Base-by-base conservation (phyloP, 2,113 vertebrate genomes). In the Lutjanus erythropterus region DNA sequence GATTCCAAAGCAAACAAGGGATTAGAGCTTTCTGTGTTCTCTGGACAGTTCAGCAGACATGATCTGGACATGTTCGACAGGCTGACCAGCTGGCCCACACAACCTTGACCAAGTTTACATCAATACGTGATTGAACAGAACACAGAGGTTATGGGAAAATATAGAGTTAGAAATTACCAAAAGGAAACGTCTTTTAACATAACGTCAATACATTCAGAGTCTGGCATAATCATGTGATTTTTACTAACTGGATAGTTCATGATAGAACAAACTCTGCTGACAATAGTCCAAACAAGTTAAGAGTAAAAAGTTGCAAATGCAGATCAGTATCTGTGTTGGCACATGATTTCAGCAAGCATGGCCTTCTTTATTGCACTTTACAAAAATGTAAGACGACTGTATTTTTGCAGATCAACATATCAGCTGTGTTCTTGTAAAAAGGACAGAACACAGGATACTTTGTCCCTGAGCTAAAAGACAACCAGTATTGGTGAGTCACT, bases 141-240 rank as follows among this genome's bases (percentile, higher is more conserved):
- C 91, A 87, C 61, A 73, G 58, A 89, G 92, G 89, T 92, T 93
- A 92, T 94, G 92, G 92, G 92, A 93, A 93, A 93, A 90, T 84
- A 72, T 79, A 67, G 78, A 81, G 59, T 71, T 66, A 35, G 67
- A 82, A 71, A 74, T 73, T 83, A 62, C 64, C 65, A 67, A 86
- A 86, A 82, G 52, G 23, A 76, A 79, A 84, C 23, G 9, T 79
- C 29, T 84, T 87, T 73, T 67, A 71, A 78, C 35, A 78, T 77
- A 8, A 5, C 49, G 52, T 73, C 60, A 50, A 75, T 80, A 52
- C 25, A 52, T 76, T 67, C 11, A 42, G 47, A 83, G 19, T 82
- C 78, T 46, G 68, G 10, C 42, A 53, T 59, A 60, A 74, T 62
- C 9, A 12, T 74, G 18, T 27, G 16, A 50, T 31, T 39, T 75